Conservation (phyloP, 2,888 invertebrate genomes). For the Mythimna albipuncta region DNA sequence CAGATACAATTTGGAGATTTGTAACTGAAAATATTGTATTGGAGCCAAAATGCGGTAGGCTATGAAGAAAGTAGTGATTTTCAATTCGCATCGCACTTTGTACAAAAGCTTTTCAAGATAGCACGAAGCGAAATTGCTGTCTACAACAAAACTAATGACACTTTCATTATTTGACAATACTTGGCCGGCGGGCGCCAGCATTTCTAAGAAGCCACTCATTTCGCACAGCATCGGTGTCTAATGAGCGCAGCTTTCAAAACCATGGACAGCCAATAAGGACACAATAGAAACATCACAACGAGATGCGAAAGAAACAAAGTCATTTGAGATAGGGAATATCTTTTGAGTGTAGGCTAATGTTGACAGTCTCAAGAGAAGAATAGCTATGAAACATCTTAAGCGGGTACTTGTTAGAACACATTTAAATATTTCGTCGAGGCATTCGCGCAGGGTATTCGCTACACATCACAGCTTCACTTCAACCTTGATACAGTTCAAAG, state of each 20-base stretch:
- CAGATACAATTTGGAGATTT: neutral
- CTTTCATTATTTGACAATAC: conserved; percentile 64
- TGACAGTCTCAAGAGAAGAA: conserved; percentile 1
- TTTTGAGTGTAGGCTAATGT: neutral
- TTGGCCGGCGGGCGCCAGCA: conserved; percentile 23
- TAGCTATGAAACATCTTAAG: conserved; percentile 9
- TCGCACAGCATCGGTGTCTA: conserved; percentile 42
- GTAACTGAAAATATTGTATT: neutral
- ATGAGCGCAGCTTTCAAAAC: conserved; percentile 53
- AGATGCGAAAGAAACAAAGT: conserved; percentile 33
- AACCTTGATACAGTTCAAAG: conserved; percentile 86
- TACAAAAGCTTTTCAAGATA: conserved; percentile 17
- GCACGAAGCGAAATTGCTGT: conserved; percentile 45
- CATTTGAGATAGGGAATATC: conserved; percentile 35
- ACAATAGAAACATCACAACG: conserved; percentile 34
- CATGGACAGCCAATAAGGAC: conserved; percentile 34
- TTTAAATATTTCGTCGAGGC: conserved; percentile 34
- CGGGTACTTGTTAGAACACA: neutral
- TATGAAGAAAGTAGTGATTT: conserved; percentile 16
- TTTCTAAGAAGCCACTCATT: conserved; percentile 44
- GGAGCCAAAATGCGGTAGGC: neutral
- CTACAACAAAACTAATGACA: conserved; percentile 59
- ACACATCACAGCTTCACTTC: conserved; percentile 49
- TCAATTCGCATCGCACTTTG: conserved; percentile 13
- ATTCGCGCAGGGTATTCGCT: conserved; percentile 35